Evolutionary conservation across 2,113 vertebrate genomes (phyloP), one percentile per base, ranked within the genome.

Genomic region (Ceuthmochares aereus): DNA sequence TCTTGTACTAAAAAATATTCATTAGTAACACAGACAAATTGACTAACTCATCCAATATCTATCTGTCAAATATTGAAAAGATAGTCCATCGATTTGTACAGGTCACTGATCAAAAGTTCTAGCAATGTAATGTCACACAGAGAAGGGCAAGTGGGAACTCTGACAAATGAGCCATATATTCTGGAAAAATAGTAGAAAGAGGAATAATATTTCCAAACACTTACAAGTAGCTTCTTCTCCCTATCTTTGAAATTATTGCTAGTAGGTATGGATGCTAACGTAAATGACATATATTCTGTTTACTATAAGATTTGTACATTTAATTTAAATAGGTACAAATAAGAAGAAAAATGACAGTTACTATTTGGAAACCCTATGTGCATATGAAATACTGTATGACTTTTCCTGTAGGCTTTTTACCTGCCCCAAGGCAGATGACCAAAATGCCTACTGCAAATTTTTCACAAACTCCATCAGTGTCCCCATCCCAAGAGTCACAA

Each of bases 81-180:
- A 40, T 13, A 90, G 36, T 54, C 55, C 89, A 97, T 97, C 95
- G 96, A 97, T 97, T 97, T 58, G 32, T 43, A 82, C 77, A 96
- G 91, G 77, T 93, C 91, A 95, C 91, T 93, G 89, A 87, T 78
- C 83, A 90, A 83, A 81, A 89, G 90, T 60, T 94, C 95, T 21
- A 93, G 89, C 89, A 91, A 85, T 68, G 73, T 37, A 74, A 29
- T 22, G 58, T 60, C 70, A 93, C 60, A 84, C 47, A 93, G 89
- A 73, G 87, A 55, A 95, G 87, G 67, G 92, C 60, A 95, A 97
- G 93, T 2, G 29, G 76, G 32, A 97, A 68, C 64, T 69, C 82
- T 89, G 79, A 76, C 58, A 82, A 72, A 95, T 49, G 42, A 93
- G 69, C 19, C 23, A 36, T 40, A 32, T 29, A 68, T 80, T 95